Conservation (phyloP, 2,113 vertebrate species). For the Tor tambroides region DNA sequence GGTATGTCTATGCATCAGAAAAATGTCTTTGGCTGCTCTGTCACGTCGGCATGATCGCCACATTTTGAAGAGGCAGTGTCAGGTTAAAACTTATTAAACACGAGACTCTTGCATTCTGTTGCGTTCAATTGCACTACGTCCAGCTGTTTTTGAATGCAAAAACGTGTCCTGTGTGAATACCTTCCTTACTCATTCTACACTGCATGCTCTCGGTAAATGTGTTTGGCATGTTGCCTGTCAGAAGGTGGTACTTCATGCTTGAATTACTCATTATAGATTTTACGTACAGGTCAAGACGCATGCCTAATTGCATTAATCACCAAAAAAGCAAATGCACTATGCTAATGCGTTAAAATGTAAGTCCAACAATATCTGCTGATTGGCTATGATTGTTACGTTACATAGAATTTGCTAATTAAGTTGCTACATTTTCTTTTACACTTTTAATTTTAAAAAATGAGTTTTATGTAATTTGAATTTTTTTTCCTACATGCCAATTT, state of each 20-base stretch:
- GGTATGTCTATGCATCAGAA: neutral
- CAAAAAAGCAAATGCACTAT: neutral
- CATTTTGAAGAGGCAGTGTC: neutral
- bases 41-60: neutral
- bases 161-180: neutral
- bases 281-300: neutral
- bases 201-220: neutral
- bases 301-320: neutral
- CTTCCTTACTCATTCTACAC: neutral
- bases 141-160: neutral
- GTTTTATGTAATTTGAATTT: neutral
- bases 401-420: neutral
- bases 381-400: neutral
- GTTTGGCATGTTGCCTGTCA: slow-evolving; percentile 2
- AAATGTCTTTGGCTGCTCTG: neutral
- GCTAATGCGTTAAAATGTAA: neutral
- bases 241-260: neutral
- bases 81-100: neutral
- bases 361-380: neutral
- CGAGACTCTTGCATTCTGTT: neutral
- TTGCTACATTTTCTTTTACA: too few relatives aligned
- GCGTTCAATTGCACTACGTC: neutral
- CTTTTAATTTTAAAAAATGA: too few relatives aligned
- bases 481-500: neutral
- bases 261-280: neutral